phyloP scores from a whole-genome alignment of 1,140 invertebrate species.

The Drosophila virilis region DNA sequence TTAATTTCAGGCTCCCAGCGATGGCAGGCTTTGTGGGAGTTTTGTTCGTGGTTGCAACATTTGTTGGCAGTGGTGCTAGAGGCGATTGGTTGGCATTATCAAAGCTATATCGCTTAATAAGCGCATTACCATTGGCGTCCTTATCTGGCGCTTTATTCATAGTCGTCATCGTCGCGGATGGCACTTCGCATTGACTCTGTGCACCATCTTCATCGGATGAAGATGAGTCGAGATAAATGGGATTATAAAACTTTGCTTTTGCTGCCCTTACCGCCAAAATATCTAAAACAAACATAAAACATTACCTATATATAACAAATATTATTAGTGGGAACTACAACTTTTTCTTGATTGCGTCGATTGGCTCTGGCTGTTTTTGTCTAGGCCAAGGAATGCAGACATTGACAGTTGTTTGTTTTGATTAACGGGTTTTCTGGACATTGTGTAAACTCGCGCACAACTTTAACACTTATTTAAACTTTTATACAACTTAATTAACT shows the following conservation, averaged over 20 bases:
- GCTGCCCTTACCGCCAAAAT: constrained; percentile 28
- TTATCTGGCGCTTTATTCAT: constrained; percentile 33
- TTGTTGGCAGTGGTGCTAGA: constrained; percentile 32
- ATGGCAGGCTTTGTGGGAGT: neutral
- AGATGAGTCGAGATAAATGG: constrained; percentile 78
- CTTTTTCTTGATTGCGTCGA: constrained; percentile 30
- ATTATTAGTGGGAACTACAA: constrained; percentile 1
- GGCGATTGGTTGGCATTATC: constrained; percentile 55
- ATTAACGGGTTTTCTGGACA: constrained; percentile 27
- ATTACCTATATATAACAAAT: neutral
- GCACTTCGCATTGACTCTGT: constrained; percentile 2
- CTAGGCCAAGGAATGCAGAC: constrained; percentile 35
- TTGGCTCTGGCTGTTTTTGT: constrained; percentile 34
- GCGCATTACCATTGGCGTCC: constrained; percentile 16
- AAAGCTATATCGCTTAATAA: constrained; percentile 59
- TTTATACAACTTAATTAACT: constrained; percentile 6
- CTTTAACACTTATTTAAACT: neutral
- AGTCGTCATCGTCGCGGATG: neutral
- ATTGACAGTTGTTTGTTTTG: constrained; percentile 36
- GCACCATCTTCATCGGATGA: constrained; percentile 71
- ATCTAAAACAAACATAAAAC: constrained; percentile 13
- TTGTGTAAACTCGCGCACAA: constrained; percentile 5
- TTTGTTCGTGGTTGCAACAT: neutral
- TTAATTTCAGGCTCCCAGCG: constrained; percentile 1
- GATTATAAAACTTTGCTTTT: constrained; percentile 56